phyloP scores from a whole-genome alignment of 2,888 invertebrate species.

The Selenia dentaria region DNA sequence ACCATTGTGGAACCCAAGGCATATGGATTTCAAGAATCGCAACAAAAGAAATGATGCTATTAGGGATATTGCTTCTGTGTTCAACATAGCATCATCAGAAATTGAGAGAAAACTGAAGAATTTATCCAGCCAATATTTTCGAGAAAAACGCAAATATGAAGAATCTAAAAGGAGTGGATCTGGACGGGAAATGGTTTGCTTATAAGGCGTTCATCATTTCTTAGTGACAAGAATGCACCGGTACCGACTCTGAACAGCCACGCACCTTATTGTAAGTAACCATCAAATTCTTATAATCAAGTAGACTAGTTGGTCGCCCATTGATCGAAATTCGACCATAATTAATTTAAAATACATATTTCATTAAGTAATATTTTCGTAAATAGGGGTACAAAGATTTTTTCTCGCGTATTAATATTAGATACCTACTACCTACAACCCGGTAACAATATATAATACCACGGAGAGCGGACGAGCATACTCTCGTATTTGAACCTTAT shows the following conservation, averaged over 20 bases:
- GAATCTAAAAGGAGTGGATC: conserved; percentile 32
- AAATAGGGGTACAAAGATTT: conserved; percentile 28
- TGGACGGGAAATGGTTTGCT: conserved; percentile 33
- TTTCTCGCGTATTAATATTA: conserved; percentile 23
- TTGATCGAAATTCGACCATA: conserved; percentile 7
- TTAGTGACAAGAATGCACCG: conserved; percentile 28
- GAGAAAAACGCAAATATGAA: conserved; percentile 34
- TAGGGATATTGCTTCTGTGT: conserved; percentile 35
- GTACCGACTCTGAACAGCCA: conserved; percentile 28
- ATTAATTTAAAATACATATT: conserved; percentile 28
- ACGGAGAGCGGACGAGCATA: conserved; percentile 26
- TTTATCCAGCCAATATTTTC: conserved; percentile 30
- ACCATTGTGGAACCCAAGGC: conserved; percentile 34
- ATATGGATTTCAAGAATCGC: conserved; percentile 36
- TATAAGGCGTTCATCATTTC: conserved; percentile 32
- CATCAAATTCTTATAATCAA: conserved; percentile 25
- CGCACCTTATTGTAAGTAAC: conserved; percentile 26
- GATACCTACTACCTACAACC: conserved; percentile 31
- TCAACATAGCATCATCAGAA: conserved; percentile 35
- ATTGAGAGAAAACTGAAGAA: conserved; percentile 32
- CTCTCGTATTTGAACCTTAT: conserved; percentile 28
- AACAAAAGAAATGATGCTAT: conserved; percentile 36
- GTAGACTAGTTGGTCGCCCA: conserved; percentile 24
- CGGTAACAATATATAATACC: conserved; percentile 29
- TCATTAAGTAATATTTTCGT: conserved; percentile 28